Evolutionary conservation across 2,797 vertebrate species (phyloP).

Genomic region (Passerculus sandwichensis): DNA sequence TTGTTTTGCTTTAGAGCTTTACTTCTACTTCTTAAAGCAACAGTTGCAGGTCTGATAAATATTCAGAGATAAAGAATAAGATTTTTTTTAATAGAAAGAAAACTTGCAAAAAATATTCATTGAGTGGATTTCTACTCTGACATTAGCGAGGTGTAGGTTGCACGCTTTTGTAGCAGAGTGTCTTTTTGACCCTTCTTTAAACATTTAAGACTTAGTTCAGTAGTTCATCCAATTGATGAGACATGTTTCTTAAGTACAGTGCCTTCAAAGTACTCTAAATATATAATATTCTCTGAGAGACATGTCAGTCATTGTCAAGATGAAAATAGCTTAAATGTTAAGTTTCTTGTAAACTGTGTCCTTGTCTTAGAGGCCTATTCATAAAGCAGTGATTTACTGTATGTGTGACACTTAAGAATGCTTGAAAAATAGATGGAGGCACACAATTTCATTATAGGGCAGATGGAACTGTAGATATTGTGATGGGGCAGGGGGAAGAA

Average conservation of each 20-base stretch:
- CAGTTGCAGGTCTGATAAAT: constrained; percentile 57
- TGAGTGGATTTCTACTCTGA: constrained; percentile 72
- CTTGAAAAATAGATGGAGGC: constrained; percentile 41
- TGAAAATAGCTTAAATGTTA: constrained; percentile 78
- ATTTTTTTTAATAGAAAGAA: constrained; percentile 49
- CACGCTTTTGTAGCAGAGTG: constrained; percentile 73
- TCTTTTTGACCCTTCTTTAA: constrained; percentile 82
- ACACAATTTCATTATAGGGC: constrained; percentile 57
- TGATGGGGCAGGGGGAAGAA: constrained; percentile 11
- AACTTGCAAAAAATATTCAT: constrained; percentile 75
- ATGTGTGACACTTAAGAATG: constrained; percentile 55
- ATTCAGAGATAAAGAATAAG: constrained; percentile 66
- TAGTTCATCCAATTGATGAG: constrained; percentile 78
- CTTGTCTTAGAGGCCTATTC: constrained; percentile 68
- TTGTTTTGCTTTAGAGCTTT: neutral
- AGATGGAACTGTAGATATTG: constrained; percentile 59
- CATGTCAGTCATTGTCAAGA: constrained; percentile 80
- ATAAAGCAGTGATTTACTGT: constrained; percentile 66
- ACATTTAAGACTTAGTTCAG: constrained; percentile 84
- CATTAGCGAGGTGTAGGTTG: constrained; percentile 70
- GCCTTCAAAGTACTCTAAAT: constrained; percentile 79
- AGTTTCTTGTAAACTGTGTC: constrained; percentile 74
- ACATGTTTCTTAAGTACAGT: constrained; percentile 76
- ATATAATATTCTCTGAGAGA: constrained; percentile 79
- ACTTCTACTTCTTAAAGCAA: constrained; percentile 50